Percentiles rank a stretch among this genome's conserved stretches.
These are phyloP conservation scores for Phortica magna DNA, from an alignment of 2,888 invertebrate genomes.

Conservation along the genomic window DNA sequence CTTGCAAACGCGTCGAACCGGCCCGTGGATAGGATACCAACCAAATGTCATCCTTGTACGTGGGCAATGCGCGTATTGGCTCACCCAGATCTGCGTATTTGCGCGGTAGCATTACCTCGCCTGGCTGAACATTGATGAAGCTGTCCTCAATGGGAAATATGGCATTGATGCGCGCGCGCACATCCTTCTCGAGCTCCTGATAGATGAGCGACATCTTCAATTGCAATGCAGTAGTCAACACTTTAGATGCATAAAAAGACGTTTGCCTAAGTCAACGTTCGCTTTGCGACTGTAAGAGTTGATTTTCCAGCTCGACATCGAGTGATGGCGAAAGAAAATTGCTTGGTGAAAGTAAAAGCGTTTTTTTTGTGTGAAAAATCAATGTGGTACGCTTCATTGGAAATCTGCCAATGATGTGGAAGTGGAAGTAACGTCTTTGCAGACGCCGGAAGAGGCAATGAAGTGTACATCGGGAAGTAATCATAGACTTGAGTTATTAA, in stretches of 20 bases:
- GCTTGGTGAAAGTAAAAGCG: slow-evolving; percentile 67
- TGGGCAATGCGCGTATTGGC: slow-evolving; percentile 84
- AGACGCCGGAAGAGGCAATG: neutral
- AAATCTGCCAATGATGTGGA: too few species aligned
- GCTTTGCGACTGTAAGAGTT: slow-evolving; percentile 3
- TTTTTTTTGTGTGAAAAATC: slow-evolving; percentile 34
- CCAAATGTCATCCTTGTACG: slow-evolving; percentile 89
- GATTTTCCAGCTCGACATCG: slow-evolving; percentile 2
- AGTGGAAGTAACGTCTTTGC: too few species aligned
- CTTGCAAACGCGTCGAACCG: slow-evolving; percentile 96
- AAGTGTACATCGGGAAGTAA: neutral
- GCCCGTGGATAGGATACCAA: slow-evolving; percentile 93
- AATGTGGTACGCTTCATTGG: neutral
- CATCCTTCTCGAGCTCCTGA: slow-evolving; percentile 81
- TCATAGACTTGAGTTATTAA: neutral
- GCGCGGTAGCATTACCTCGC: slow-evolving; percentile 84
- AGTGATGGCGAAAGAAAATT: slow-evolving; percentile 31
- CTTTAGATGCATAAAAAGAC: slow-evolving; percentile 1
- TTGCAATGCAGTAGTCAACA: neutral
- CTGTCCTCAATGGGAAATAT: slow-evolving; percentile 85
- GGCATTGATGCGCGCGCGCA: slow-evolving; percentile 81
- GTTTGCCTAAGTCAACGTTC: slow-evolving; percentile 41
- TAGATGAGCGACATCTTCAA: slow-evolving; percentile 75
- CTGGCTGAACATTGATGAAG: slow-evolving; percentile 86
- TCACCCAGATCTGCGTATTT: slow-evolving; percentile 84